Percentiles rank a stretch among this genome's conserved stretches.
Conservation (phyloP, 2,113 vertebrate species). For the Vidua chalybeata region DNA sequence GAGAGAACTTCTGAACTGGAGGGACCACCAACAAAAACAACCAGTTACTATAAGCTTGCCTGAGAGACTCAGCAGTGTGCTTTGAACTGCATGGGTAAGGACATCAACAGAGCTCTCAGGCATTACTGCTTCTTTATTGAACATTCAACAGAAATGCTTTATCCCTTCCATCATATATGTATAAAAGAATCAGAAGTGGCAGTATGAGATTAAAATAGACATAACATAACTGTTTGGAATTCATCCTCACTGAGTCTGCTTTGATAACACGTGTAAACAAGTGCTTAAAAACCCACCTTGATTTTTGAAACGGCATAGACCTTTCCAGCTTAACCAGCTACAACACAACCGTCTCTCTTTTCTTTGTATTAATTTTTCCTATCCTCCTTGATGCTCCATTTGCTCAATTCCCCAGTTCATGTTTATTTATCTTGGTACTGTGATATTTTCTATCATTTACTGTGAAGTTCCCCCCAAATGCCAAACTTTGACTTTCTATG, state of each 20-base stretch:
- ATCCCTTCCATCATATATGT: not conserved
- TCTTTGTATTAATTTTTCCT: not conserved
- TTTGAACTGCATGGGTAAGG: not conserved
- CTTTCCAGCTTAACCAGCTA: not conserved
- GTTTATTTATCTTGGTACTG: not conserved
- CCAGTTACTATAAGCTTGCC: not conserved
- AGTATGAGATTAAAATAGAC: not conserved
- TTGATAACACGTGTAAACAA: not conserved
- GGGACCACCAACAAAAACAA: not conserved
- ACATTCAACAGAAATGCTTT: not conserved
- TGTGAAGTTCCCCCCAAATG: not conserved
- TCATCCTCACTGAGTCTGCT: not conserved
- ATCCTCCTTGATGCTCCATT: not conserved
- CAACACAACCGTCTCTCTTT: not conserved
- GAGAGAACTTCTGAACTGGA: not conserved
- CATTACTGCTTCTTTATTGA: not conserved
- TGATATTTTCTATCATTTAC: not conserved
- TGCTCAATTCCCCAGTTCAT: not conserved
- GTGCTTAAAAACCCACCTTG: not conserved
- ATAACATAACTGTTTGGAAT: not conserved
- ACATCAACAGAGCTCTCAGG: not conserved
- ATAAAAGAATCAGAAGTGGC: not conserved
- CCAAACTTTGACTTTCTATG: not conserved
- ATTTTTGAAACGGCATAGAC: not conserved
- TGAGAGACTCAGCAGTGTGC: not conserved